phyloP scores from a whole-genome alignment of 2,888 invertebrate species.

The Andrena bicolor region DNA sequence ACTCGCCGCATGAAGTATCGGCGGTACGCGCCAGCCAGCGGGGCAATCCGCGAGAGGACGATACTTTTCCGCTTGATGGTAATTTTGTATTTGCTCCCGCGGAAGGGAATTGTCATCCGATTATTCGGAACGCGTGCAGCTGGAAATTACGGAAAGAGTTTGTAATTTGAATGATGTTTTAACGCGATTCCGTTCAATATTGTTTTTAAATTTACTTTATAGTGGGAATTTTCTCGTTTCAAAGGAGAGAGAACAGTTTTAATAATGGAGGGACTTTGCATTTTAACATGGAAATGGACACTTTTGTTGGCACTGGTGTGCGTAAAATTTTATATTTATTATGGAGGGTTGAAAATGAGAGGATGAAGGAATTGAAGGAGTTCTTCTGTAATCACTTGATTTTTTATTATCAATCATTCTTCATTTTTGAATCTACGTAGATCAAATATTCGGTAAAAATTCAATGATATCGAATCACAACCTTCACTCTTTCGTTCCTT shows the following conservation, averaged over 20 bases:
- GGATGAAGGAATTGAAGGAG: too few relatives aligned
- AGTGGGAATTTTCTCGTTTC: neutral
- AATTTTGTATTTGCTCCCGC: neutral
- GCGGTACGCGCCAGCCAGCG: neutral
- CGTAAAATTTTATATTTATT: too few relatives aligned
- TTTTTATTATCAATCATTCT: too few relatives aligned
- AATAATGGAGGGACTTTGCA: neutral
- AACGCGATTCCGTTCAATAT: neutral
- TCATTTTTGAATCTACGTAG: too few relatives aligned
- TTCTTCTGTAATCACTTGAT: too few relatives aligned
- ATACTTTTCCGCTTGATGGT: neutral
- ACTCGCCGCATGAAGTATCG: slow-evolving; percentile 16
- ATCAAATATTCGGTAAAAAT: too few relatives aligned
- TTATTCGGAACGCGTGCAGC: neutral
- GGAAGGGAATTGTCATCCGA: neutral
- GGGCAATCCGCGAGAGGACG: neutral
- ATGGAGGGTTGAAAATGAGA: too few relatives aligned
- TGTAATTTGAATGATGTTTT: neutral
- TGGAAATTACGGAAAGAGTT: slow-evolving; percentile 1
- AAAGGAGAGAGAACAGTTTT: neutral
- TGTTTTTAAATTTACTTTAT: slow-evolving; percentile 5
- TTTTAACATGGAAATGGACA: neutral
- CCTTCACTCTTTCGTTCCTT: too few relatives aligned
- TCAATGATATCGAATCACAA: too few relatives aligned
- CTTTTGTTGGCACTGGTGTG: too few relatives aligned